These are phyloP conservation scores for Solea senegalensis DNA, from an alignment of 2,113 vertebrate species.

Conservation along the genomic window DNA sequence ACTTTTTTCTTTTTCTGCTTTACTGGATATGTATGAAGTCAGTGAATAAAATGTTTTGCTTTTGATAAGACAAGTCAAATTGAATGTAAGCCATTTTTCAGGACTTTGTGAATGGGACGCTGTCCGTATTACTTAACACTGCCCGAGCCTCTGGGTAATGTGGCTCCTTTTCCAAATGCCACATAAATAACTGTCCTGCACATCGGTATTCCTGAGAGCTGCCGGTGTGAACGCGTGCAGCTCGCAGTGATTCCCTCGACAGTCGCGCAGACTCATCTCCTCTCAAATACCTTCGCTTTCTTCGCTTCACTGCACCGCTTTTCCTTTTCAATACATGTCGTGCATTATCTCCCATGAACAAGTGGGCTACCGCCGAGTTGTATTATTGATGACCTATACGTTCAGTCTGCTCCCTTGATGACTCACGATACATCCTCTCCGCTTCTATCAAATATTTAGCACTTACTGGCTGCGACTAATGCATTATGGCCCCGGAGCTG, in stretches of 20 bases:
- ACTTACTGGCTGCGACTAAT: constrained; percentile 56
- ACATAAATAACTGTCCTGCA: constrained; percentile 20
- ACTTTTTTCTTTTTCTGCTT: too few relatives aligned
- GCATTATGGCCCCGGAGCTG: constrained; percentile 30
- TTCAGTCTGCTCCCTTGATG: constrained; percentile 57
- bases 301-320: constrained; percentile 49
- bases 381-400: constrained; percentile 78
- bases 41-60: not conserved
- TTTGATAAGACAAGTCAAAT: not conserved
- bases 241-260: constrained; percentile 31
- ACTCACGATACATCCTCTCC: constrained; percentile 49
- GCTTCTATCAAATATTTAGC: constrained; percentile 79
- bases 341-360: constrained; percentile 63
- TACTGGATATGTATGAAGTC: not conserved
- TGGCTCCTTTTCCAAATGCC: constrained; percentile 37
- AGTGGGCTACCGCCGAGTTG: constrained; percentile 43
- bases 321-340: constrained; percentile 48
- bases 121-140: not conserved
- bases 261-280: constrained; percentile 56
- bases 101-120: not conserved
- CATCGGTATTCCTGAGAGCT: constrained; percentile 56
- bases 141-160: not conserved
- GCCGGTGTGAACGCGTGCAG: constrained; percentile 29
- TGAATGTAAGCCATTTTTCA: constrained; percentile 3
- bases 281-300: constrained; percentile 63